phyloP scores from a whole-genome alignment of 92 coral and sea anemone genomes.

The Meandrina meandrites region DNA sequence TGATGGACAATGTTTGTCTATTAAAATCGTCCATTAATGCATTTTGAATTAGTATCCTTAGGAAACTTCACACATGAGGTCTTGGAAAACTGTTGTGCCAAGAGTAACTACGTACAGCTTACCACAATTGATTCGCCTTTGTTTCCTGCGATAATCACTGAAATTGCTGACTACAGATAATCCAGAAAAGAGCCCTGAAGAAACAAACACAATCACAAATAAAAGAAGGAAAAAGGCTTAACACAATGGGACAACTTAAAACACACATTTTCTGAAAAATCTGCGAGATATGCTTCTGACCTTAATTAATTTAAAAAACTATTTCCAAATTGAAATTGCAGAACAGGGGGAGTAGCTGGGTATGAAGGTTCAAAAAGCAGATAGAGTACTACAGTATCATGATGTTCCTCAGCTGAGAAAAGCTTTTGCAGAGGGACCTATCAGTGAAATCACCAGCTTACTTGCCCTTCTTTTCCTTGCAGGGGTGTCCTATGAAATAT shows the following conservation, averaged over 20 bases:
- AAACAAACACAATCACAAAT: background rate
- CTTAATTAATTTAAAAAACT: no score
- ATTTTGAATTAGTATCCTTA: no score
- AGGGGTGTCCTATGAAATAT: slow-evolving; percentile 19
- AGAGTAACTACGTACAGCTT: slow-evolving; percentile 13
- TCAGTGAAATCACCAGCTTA: background rate
- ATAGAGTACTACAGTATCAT: no score
- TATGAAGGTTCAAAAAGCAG: no score
- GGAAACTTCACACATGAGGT: no score
- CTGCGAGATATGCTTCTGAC: no score
- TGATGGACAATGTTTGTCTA: no score
- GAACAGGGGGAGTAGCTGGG: no score
- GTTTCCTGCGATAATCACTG: slow-evolving; percentile 68
- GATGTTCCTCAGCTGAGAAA: background rate
- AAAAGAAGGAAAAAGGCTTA: background rate
- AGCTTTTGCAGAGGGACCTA: background rate
- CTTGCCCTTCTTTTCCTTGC: slow-evolving; percentile 16
- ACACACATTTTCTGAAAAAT: background rate
- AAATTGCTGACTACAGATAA: slow-evolving; percentile 72
- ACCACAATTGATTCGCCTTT: slow-evolving; percentile 81
- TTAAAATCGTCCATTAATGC: no score
- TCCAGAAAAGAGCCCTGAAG: slow-evolving; percentile 26
- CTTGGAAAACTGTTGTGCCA: no score
- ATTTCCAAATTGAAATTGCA: no score
- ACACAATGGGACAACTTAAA: background rate